Evolutionary conservation across 2,797 vertebrate genomes (phyloP).

Genomic region (Iguana delicatissima): DNA sequence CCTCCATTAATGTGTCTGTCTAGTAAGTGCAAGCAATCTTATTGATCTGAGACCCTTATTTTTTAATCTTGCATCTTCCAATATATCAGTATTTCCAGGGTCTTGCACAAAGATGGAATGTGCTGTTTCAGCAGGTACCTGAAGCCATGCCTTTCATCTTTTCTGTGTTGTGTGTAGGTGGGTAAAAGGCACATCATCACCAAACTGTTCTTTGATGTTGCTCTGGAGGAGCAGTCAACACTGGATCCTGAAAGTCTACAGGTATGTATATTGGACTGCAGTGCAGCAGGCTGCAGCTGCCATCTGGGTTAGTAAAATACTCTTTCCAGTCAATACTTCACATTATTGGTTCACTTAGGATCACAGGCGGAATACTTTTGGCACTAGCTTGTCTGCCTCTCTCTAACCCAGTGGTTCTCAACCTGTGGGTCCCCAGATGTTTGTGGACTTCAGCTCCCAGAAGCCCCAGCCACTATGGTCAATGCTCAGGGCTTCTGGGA

Average conservation of each 20-base stretch:
- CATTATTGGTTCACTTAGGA: neutral
- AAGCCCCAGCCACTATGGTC: too few relatives aligned
- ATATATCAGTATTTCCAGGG: neutral
- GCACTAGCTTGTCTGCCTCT: neutral
- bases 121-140: neutral
- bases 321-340: neutral
- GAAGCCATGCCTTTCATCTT: neutral
- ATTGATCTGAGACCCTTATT: neutral
- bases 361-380: neutral
- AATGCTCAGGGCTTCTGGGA: too few relatives aligned
- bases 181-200: slow-evolving; percentile 91
- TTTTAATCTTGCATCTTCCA: slow-evolving; percentile 10
- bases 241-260: slow-evolving; percentile 90
- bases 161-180: slow-evolving; percentile 81
- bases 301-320: neutral
- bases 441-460: too few relatives aligned
- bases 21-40: neutral
- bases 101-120: neutral
- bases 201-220: slow-evolving; percentile 94
- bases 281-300: neutral
- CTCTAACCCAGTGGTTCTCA: too few relatives aligned
- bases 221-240: slow-evolving; percentile 81
- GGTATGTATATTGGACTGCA: slow-evolving; percentile 75
- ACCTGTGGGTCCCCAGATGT: too few relatives aligned
- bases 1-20: neutral